phyloP scores from a whole-genome alignment of 2,797 vertebrate genomes.

The Sebastes trivittatus region DNA sequence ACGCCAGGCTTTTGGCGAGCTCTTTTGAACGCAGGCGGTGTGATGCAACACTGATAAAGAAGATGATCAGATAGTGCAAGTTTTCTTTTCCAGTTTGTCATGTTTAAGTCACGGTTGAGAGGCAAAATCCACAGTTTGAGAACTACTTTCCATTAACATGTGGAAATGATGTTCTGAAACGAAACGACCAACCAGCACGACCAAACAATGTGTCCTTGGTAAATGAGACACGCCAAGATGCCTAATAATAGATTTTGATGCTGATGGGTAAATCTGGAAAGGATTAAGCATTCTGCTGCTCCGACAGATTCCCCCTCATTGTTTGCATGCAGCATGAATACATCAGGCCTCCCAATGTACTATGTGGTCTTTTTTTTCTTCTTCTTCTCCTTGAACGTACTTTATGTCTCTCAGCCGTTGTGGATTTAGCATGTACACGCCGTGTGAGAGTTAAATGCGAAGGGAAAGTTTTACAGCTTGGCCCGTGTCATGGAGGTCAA shows the following conservation, averaged over 20 bases:
- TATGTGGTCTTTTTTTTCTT: conserved; percentile 47
- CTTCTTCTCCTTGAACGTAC: conserved; percentile 5
- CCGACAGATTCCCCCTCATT: conserved; percentile 69
- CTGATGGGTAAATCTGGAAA: conserved; percentile 80
- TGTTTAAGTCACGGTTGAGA: conserved; percentile 8
- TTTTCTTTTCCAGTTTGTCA: neutral
- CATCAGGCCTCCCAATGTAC: conserved; percentile 47
- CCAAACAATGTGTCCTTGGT: conserved; percentile 71
- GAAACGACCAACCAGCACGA: conserved; percentile 50
- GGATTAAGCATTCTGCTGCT: conserved; percentile 76
- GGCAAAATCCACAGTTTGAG: conserved; percentile 6
- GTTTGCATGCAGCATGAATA: conserved; percentile 67
- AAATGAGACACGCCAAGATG: conserved; percentile 67
- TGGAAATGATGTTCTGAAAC: conserved; percentile 67
- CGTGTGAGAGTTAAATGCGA: conserved; percentile 40
- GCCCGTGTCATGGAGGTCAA: conserved; percentile 60
- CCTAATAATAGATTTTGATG: conserved; percentile 77
- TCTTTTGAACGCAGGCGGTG: neutral
- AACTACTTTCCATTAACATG: conserved; percentile 43
- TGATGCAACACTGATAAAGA: conserved; percentile 2
- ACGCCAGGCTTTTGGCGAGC: neutral
- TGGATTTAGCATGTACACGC: conserved; percentile 24
- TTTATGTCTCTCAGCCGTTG: conserved; percentile 50
- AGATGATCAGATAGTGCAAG: neutral
- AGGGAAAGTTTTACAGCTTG: conserved; percentile 58